Evolutionary conservation across 1,140 invertebrate genomes (phyloP), one percentile per base, ranked within the genome.

Genomic region (Adoxophyes honmai): DNA sequence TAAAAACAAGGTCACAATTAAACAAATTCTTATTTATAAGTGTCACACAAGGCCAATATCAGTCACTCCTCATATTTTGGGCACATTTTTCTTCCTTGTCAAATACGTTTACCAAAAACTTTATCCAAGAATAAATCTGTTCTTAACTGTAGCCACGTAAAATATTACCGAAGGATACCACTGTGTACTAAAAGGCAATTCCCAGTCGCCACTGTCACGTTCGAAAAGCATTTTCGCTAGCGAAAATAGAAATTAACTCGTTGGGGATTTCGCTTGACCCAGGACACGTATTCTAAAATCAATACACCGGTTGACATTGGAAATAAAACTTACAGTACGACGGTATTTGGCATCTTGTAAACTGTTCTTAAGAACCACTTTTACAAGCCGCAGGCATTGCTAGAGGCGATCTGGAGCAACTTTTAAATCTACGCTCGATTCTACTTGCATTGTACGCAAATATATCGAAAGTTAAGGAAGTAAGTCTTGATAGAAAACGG

Each of bases 201-300:
- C 42, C 42, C 42, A 28, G 10, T 48, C 42, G 18, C 42, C 18
- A 18, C 42, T 48, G 21, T 48, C 42, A 48, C 42, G 42, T 48
- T 48, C 42, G 28, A 48, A 48, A 48, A 48, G 42, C 42, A 48
- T 28, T 48, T 48, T 48, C 42, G 42, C 42, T 28, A 28, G 42
- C 21, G 42, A 48, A 48, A 48, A 48, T 48, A 48, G 42, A 48
- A 48, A 48, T 48, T 48, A 48, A 48, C 42, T 48, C 42, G 42
- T 28, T 48, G 42, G 42, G 42, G 16, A n/a, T 48, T 11, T 48
- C 42, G 18, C 42, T 21, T 48, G 28, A 21, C 42, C 42, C 42
- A 33, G 1, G 42, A 18, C 21, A 48, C 42, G 42, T 48, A 48
- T 48, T 33, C 21, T 11, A 48, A 48, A 48, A 48, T 48, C 42